These are phyloP conservation scores for Cricetomys ansorgei DNA, from an alignment of 2,113 vertebrate genomes.

Conservation along the genomic window DNA sequence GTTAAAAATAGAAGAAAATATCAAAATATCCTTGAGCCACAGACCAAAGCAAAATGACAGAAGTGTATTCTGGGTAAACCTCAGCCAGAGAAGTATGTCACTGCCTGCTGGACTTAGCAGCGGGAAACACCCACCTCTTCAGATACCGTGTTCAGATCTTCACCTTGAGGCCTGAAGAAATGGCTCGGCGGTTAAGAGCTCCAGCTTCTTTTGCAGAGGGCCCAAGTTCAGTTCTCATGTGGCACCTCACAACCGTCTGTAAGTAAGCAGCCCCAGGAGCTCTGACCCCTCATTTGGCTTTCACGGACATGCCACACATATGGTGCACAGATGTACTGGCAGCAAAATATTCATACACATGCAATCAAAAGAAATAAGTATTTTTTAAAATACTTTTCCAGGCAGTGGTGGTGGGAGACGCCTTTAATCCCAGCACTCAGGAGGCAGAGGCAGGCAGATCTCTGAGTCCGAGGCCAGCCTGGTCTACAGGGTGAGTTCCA, in stretches of 20 bases:
- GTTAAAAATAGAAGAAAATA: conserved; percentile 62
- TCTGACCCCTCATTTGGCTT: background rate
- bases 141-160: too few species aligned
- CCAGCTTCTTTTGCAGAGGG: background rate
- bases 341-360: background rate
- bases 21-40: conserved; percentile 53
- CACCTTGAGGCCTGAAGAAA: background rate
- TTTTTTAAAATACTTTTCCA: background rate
- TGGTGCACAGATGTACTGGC: background rate
- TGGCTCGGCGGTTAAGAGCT: background rate
- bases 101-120: too few species aligned
- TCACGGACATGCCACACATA: background rate
- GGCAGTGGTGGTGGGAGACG: too few species aligned
- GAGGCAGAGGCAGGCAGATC: too few species aligned
- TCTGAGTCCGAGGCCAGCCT: too few species aligned
- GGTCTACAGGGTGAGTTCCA: too few species aligned
- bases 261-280: background rate
- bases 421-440: too few species aligned
- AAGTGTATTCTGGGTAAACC: background rate
- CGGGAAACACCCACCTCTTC: too few species aligned
- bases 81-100: too few species aligned
- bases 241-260: background rate
- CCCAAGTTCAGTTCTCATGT: background rate
- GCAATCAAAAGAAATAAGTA: background rate
- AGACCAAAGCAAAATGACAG: conserved; percentile 59